These are phyloP conservation scores for Anableps anableps DNA, from an alignment of 2,797 vertebrate species.

Conservation along the genomic window DNA sequence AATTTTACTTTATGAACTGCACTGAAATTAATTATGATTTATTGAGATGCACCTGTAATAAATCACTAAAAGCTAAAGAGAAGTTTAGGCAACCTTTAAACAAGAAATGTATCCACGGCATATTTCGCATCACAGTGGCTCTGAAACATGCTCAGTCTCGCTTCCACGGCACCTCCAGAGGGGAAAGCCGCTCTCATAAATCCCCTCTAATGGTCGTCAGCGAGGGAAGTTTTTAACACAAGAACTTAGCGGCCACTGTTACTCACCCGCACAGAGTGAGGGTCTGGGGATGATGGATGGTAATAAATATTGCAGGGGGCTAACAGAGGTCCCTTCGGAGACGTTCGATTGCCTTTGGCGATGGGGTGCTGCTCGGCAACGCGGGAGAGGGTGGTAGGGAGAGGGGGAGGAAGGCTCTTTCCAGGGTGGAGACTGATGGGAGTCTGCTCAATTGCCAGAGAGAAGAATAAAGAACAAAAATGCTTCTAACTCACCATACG, in stretches of 20 bases:
- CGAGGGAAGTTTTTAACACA: slow-evolving; percentile 76
- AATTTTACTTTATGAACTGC: not conserved
- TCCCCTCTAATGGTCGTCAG: slow-evolving; percentile 71
- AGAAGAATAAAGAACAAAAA: not conserved
- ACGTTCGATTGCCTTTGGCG: slow-evolving; percentile 78
- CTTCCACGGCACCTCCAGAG: slow-evolving; percentile 58
- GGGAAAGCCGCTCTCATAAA: slow-evolving; percentile 68
- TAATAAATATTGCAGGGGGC: slow-evolving; percentile 79
- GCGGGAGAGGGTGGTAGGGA: slow-evolving; percentile 66
- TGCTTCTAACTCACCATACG: slow-evolving; percentile 29
- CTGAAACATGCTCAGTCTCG: slow-evolving; percentile 60
- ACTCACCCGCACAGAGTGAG: slow-evolving; percentile 63
- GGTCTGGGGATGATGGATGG: slow-evolving; percentile 72
- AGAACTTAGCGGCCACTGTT: slow-evolving; percentile 72
- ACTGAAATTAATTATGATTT: not conserved
- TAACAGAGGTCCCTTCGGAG: slow-evolving; percentile 78
- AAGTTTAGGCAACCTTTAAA: slow-evolving; percentile 29
- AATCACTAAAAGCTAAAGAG: slow-evolving; percentile 20
- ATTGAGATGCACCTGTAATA: not conserved
- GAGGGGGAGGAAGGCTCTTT: slow-evolving; percentile 55
- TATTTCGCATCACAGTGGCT: slow-evolving; percentile 48
- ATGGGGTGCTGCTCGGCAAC: slow-evolving; percentile 75
- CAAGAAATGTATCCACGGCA: slow-evolving; percentile 48
- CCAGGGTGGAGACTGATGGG: slow-evolving; percentile 50
- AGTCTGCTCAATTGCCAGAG: slow-evolving; percentile 68